Base-by-base conservation (phyloP, 1,140 invertebrate genomes). In the Drosophila sp. region DNA sequence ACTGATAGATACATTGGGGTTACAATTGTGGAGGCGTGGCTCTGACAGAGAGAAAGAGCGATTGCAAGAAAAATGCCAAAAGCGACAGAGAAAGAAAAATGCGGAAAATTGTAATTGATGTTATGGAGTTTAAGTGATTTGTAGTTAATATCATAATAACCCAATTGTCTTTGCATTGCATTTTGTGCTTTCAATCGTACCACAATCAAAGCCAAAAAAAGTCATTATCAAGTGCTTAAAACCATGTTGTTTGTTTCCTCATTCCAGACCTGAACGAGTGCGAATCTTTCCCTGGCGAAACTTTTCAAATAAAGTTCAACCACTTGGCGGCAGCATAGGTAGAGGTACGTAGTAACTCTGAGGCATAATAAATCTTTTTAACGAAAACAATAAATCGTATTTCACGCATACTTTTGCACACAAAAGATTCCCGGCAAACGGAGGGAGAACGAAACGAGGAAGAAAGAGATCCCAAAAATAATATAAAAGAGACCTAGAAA, bases 381-480 rank as follows among this genome's bases (percentile, higher is more conserved):
- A 76, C 84, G 83, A 87, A 89, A 87, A 87, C 84, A 87, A 87
- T 87, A 87, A 87, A 87, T 87, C 83, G 83, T 81, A 89, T 86
- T 79, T 83, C 72, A 87, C 84, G 84, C 84, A 89, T 85, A 85
- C 82, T 79, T 74, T 87, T 70, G 47, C 67, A 78, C 80, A 67
- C 68, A 76, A 79, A 79, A 50, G 44, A 50, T 8, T 8, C 23
- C 60, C 66, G 38, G 47, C 35, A 41, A 60, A 23, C 60, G 65
- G 61, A 40, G 30, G n/a, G 47, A 33, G 27, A 64, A 11, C 17
- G 30, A 40, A 38, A 33, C 33, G 30, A 68, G 54, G 25, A 17
- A 47, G 44, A 7, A 23, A 47, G 67, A 47, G 35, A 33, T 30
- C 7, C 47, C 58, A 11, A 55, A 55, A 69, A 65, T 55, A 79